Evolutionary conservation across 1,140 invertebrate genomes (phyloP), one percentile per base, ranked within the genome.

Genomic region (Telenomus remus): DNA sequence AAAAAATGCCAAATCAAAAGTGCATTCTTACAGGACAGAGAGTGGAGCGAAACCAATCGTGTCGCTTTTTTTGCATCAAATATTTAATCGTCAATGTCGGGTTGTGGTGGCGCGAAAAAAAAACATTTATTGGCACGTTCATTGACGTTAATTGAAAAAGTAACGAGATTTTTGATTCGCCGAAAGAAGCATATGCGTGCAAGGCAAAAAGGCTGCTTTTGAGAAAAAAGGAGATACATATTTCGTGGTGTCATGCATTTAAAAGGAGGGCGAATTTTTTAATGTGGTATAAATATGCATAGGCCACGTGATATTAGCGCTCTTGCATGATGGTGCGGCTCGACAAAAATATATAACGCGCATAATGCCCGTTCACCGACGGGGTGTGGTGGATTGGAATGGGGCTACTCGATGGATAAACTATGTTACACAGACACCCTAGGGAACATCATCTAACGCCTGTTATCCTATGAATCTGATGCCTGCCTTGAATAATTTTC

Each of bases 221-320:
- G n/a, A 27, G 2, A 27, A 27, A 27, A 27, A 27, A 27, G 6
- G 19, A 1, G 2, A 77, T 63, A 59, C 69, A 65, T 60, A 64
- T 74, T 68, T 46, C 16, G 59, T 59, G 70, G 84, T 84, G 84
- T 82, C 80, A 84, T 85, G 84, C 85, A 85, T 87, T 87, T 85
- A 85, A 85, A 86, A 84, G 85, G 78, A 85, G 82, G 82, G 81
- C 81, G 84, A n/a, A 85, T 85, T 87, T 87, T 79, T 87, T 87
- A 88, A 88, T 88, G 86, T 76, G 81, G 82, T 86, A 88, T 88
- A 86, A 88, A 88, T 88, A 88, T 88, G 86, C 85, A 88, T 88
- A 84, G 86, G 77, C 79, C 78, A 77, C 46, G 12, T 76, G 84
- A 86, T 87, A 88, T 88, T 87, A 86, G 86, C 86, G 85, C 84